Percentiles rank a stretch among this genome's conserved stretches.
These are phyloP conservation scores for Alectoris magna DNA, from an alignment of 2,797 vertebrate genomes.

Conservation along the genomic window DNA sequence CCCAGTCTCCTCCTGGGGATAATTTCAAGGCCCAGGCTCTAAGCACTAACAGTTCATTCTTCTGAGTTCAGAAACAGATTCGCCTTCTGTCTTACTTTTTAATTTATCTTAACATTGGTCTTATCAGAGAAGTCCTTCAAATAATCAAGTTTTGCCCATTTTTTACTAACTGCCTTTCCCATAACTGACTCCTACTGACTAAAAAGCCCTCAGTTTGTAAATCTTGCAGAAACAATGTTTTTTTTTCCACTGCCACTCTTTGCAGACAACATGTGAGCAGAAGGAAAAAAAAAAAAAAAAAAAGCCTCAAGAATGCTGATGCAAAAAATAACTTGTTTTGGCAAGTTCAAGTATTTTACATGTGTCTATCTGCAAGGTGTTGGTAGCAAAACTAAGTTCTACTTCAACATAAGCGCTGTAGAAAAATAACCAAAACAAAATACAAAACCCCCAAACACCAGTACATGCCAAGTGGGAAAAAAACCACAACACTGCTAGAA, in stretches of 20 bases:
- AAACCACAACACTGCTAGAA: background rate
- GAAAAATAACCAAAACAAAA: constrained; percentile 42
- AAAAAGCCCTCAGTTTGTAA: background rate
- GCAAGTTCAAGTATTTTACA: constrained; percentile 10
- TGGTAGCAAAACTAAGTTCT: constrained; percentile 20
- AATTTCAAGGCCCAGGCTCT: background rate
- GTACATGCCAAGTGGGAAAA: background rate
- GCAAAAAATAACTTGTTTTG: constrained; percentile 61
- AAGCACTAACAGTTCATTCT: background rate
- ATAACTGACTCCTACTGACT: background rate
- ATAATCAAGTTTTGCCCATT: background rate
- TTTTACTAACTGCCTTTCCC: background rate
- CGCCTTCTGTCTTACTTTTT: background rate
- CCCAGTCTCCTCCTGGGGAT: background rate
- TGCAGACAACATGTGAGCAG: constrained; percentile 42
- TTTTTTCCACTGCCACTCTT: constrained; percentile 28
- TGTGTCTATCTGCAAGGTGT: background rate
- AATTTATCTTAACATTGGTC: background rate
- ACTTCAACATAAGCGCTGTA: constrained; percentile 15
- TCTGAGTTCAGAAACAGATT: background rate
- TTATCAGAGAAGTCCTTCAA: background rate
- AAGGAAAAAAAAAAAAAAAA: constrained; percentile 35
- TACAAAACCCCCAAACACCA: background rate
- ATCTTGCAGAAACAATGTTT: constrained; percentile 29
- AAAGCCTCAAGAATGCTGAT: background rate